Evolutionary conservation across 2,888 invertebrate species (phyloP), one percentile per base, ranked within the genome.

Genomic region (Zaprionus bogoriensis): DNA sequence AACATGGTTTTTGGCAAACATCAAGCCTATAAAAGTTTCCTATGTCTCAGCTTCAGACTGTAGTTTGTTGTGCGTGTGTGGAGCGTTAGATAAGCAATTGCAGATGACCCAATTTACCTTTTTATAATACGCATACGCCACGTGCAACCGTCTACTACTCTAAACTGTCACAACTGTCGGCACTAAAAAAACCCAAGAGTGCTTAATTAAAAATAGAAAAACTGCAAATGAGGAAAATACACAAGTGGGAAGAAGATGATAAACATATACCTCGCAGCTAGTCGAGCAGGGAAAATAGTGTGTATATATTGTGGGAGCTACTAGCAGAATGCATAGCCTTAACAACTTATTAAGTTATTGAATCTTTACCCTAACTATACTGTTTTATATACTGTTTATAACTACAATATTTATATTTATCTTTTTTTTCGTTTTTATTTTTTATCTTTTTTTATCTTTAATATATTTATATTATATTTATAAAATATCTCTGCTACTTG

Each of bases 181-280:
- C 72, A 39, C 47, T 32, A 38, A 63, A 77, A 65, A 55, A 10
- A 30, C 4, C 22, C 50, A n/a, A 52, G 44, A 66, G 63, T 54
- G 61, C 60, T 51, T 81, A 87, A 81, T 81, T 87, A 84, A 77
- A 77, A 67, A 25, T 36, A 42, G 41, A 58, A 61, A 45, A 36
- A 45, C 12, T 19, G 10, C n/a, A 30, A 44, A 28, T 42, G 25
- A 30, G 14, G 10, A 41, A 39, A 48, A 17, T 9, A 27, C 7
- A 17, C 12, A 7, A 20, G 0, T 7, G 2, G 12, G 12, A 0
- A 22, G 9, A 39, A 27, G 4, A 3, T 3, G 30, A 47, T n/a
- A n/a, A n/a, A n/a, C n/a, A n/a, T n/a, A n/a, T n/a, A n/a, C n/a
- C n/a, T n/a, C n/a, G n/a, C n/a, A n/a, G n/a, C n/a, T n/a, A n/a